Conservation (phyloP, 2,797 vertebrate species). For the Gobio occitaniae region DNA sequence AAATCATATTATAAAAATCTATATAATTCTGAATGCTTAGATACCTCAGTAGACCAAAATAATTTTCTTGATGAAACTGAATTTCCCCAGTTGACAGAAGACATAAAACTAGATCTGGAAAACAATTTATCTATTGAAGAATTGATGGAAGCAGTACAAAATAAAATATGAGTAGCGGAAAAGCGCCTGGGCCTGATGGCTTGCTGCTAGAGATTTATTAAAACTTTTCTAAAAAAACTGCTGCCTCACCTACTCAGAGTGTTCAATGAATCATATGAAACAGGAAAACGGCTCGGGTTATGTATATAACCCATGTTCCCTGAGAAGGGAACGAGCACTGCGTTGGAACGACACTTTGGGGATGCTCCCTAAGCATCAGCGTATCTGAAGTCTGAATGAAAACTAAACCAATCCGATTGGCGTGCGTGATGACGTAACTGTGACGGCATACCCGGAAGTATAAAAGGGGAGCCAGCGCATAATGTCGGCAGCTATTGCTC, state of each 20-base stretch:
- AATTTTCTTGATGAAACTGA: background rate
- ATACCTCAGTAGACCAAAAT: background rate
- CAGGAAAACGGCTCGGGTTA: background rate
- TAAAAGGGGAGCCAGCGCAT: too few species aligned
- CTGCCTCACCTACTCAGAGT: background rate
- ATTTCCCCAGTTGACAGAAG: conserved; percentile 8
- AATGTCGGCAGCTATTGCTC: too few species aligned
- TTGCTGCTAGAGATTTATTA: background rate
- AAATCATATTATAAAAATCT: background rate
- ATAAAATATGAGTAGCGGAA: background rate
- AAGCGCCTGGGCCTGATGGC: background rate
- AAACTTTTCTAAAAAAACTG: background rate
- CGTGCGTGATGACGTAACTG: too few species aligned
- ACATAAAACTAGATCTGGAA: background rate
- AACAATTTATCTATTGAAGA: background rate
- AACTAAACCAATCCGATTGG: too few species aligned
- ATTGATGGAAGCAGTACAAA: background rate
- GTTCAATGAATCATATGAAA: background rate
- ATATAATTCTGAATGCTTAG: background rate
- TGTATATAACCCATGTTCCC: too few species aligned
- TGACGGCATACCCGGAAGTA: too few species aligned
- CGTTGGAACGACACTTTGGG: too few species aligned
- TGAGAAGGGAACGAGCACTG: too few species aligned
- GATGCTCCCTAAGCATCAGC: too few species aligned
- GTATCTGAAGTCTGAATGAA: too few species aligned